A percentile compares a stretch with the other conserved stretches of the same genome.
phyloP scores from a whole-genome alignment of 1,140 invertebrate species.

The Ceratina calcarata region DNA sequence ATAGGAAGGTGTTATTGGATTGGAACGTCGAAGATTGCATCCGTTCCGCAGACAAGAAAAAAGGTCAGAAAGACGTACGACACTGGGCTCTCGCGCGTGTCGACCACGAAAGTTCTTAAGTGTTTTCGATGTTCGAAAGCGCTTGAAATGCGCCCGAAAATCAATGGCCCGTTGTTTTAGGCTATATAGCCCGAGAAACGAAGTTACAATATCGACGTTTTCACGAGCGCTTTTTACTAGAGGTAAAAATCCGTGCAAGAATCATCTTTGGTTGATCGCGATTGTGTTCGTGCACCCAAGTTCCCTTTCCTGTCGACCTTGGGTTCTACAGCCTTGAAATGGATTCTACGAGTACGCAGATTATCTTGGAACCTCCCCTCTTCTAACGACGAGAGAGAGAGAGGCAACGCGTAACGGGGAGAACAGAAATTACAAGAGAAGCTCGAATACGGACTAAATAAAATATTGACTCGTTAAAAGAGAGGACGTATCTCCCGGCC shows the following conservation, averaged over 20 bases:
- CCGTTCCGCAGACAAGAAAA: neutral
- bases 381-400: neutral
- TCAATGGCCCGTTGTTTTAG: neutral
- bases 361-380: constrained; percentile 15
- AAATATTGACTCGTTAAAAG: constrained; percentile 19
- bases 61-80: neutral
- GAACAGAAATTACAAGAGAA: neutral
- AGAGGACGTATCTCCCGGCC: neutral
- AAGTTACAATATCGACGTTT: neutral
- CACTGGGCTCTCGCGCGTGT: neutral
- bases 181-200: neutral
- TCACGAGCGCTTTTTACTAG: neutral
- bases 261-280: neutral
- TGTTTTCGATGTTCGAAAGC: neutral
- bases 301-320: constrained; percentile 35
- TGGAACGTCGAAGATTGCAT: neutral
- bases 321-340: constrained; percentile 24
- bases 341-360: constrained; percentile 13
- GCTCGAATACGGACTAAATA: constrained; percentile 1
- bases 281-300: constrained; percentile 9
- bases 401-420: too few species aligned
- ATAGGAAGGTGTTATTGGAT: constrained; percentile 23
- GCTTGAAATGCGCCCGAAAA: neutral
- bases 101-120: too few species aligned
- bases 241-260: neutral